Percentiles rank a stretch among this genome's conserved stretches.
These are phyloP conservation scores for Spisula solida DNA, from an alignment of 2,888 invertebrate species.

Conservation along the genomic window DNA sequence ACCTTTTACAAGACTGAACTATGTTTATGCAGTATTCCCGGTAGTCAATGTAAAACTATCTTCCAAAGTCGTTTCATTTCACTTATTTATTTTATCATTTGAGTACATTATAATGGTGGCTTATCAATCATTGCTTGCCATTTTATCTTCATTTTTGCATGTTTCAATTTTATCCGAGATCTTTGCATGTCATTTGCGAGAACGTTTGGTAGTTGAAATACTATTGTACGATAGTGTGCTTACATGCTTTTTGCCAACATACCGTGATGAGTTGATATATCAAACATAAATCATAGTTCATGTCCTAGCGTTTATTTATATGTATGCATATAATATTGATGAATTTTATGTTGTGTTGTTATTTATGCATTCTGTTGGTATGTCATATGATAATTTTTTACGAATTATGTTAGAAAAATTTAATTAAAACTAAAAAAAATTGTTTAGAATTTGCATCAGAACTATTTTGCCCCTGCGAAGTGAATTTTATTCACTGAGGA, in stretches of 20 bases:
- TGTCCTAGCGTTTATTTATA: neutral
- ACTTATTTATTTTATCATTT: neutral
- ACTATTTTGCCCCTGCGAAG: no score
- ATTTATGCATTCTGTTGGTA: neutral
- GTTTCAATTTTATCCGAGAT: neutral
- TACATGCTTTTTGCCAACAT: neutral
- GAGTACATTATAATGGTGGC: neutral
- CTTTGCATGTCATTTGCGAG: neutral
- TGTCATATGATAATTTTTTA: neutral
- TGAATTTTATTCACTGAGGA: no score
- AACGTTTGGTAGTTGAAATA: neutral
- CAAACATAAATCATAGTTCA: neutral
- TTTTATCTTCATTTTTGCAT: neutral
- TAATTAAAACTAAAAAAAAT: no score
- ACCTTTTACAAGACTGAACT: no score
- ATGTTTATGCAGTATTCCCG: neutral
- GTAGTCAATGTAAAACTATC: neutral
- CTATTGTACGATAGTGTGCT: neutral
- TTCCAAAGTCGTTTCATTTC: neutral
- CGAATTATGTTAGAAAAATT: neutral
- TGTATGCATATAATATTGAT: constrained; percentile 6
- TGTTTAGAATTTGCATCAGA: no score
- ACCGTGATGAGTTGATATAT: neutral
- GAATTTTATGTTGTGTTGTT: neutral
- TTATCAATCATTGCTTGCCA: neutral